Conservation (phyloP, 2,888 invertebrate genomes). For the Mimumesa dahlbomi region DNA sequence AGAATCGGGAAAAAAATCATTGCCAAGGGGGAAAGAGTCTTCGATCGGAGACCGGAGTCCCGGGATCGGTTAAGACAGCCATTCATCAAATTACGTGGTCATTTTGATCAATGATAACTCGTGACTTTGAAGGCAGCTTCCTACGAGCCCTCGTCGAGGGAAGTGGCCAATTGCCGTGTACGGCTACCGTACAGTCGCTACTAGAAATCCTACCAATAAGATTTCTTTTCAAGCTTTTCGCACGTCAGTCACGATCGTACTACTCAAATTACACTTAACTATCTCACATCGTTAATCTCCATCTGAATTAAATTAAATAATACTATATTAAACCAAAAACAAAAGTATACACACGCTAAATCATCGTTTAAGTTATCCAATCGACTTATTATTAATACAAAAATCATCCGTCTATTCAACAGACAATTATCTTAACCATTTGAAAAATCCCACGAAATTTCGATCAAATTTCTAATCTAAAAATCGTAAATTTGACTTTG, state of each 20-base stretch:
- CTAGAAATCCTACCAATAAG: slow-evolving; percentile 69
- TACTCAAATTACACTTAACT: no score
- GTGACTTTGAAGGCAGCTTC: slow-evolving; percentile 80
- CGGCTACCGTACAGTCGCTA: slow-evolving; percentile 76
- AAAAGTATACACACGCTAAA: no score
- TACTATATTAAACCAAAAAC: no score
- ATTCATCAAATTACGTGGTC: slow-evolving; percentile 71
- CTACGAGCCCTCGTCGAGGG: slow-evolving; percentile 78
- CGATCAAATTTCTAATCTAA: no score
- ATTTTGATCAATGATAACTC: slow-evolving; percentile 80
- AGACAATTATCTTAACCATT: neutral
- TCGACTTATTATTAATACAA: no score
- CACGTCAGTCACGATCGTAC: no score
- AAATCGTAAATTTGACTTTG: no score
- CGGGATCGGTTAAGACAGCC: slow-evolving; percentile 60
- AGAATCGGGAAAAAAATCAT: slow-evolving; percentile 6
- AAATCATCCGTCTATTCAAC: no score
- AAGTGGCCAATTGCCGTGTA: slow-evolving; percentile 78
- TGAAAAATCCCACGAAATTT: no score
- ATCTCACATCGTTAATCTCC: no score
- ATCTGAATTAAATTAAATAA: no score
- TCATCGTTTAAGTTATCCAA: no score
- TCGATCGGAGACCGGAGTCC: slow-evolving; percentile 55
- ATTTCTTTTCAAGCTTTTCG: slow-evolving; percentile 24
- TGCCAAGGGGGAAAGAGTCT: slow-evolving; percentile 37